These are phyloP conservation scores for Panulirus ornatus DNA, from an alignment of 1,140 invertebrate genomes.

Conservation along the genomic window DNA sequence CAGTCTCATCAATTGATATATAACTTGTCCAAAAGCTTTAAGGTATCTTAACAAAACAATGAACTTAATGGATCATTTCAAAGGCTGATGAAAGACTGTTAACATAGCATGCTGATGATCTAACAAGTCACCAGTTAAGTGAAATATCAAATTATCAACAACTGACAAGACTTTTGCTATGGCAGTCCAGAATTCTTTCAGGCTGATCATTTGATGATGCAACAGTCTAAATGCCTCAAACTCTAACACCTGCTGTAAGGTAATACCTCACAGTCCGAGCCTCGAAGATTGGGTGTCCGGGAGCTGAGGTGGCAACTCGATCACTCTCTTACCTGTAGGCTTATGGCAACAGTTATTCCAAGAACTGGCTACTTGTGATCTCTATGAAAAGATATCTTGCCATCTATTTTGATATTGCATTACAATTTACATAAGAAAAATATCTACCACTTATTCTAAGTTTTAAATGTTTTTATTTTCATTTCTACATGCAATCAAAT, in stretches of 20 bases:
- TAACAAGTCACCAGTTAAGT: no score
- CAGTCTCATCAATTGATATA: not conserved
- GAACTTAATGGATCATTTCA: no score
- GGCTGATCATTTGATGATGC: not conserved
- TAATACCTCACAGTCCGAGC: conserved; percentile 21
- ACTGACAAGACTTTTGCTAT: no score
- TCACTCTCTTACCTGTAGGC: conserved; percentile 30
- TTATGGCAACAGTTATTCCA: conserved; percentile 33
- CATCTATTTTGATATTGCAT: no score
- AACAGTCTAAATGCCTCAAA: not conserved
- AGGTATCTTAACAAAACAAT: no score
- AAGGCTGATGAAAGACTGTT: not conserved
- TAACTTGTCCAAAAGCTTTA: not conserved
- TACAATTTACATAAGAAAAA: no score
- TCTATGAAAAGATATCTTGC: not conserved
- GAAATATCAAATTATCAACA: no score
- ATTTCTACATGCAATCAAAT: not conserved
- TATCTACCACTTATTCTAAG: not conserved
- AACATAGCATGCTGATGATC: no score
- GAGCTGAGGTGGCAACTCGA: conserved; percentile 21
- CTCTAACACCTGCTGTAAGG: not conserved
- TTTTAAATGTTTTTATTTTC: not conserved
- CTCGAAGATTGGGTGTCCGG: conserved; percentile 37
- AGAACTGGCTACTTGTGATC: not conserved
- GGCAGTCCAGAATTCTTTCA: not conserved